Evolutionary conservation across 1,140 invertebrate species (phyloP), one percentile per base, ranked within the genome.

Genomic region (Piezodorus guildinii): DNA sequence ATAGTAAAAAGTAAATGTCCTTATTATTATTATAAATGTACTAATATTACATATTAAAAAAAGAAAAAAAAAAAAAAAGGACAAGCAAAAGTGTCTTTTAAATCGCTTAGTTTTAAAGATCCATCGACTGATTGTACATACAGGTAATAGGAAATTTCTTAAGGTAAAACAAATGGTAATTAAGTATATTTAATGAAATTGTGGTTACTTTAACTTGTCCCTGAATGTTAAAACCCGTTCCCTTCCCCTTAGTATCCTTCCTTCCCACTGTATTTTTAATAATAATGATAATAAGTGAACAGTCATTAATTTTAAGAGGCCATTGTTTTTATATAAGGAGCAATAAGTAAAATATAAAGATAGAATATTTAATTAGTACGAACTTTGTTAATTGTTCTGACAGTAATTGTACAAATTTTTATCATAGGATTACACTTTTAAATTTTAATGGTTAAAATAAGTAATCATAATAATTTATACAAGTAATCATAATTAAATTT

Each of bases 141-240:
- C 70, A 71, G 70, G 69, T 70, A 69, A 70, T 70, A 71, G 70
- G 70, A 71, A 71, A 66, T 70, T 71, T 71, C 68, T 68, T 69
- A 66, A 69, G 65, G 49, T 58, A 66, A 65, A 68, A 62, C 45
- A 60, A 64, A 65, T 63, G 52, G 64, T 65, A 63, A 64, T 65
- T 67, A 68, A 69, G 65, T 69, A 67, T 68, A 59, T 66, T 65
- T 66, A 66, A 64, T 64, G 59, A 65, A 56, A 64, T 68, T 65
- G 64, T 68, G 65, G 69, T 69, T 69, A 69, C 69, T 69, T 69
- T 68, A 65, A 69, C 69, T 69, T 69, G 69, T 69, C 69, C 69
- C 67, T 66, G 58, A 67, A 68, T 68, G 67, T 70, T 69, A 63
- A 65, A 67, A 65, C 51, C 59, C 30, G 46, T 56, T 45, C 62